Conservation (phyloP, 2,113 vertebrate genomes). For the Pampusana beccarii region DNA sequence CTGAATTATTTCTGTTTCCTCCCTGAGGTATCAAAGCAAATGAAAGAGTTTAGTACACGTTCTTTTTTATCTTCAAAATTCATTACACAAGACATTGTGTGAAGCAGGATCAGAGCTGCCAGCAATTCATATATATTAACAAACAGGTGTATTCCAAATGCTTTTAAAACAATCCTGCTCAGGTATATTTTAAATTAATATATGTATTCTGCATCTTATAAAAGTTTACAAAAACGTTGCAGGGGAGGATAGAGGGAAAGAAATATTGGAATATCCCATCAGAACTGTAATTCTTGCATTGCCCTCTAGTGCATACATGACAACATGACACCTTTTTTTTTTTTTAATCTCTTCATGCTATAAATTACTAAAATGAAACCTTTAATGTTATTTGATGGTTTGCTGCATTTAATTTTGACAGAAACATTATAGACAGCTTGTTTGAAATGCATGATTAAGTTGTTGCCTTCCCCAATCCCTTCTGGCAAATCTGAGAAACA, state of each 20-base stretch:
- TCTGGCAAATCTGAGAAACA: neutral
- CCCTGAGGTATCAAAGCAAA: conserved; percentile 20
- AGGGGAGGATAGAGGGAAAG: neutral
- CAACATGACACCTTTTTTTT: neutral
- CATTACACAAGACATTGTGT: neutral
- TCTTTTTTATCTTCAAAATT: conserved; percentile 38
- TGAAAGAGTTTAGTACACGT: conserved; percentile 14
- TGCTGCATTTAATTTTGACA: conserved; percentile 27
- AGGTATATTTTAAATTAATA: conserved; percentile 65
- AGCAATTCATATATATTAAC: conserved; percentile 57
- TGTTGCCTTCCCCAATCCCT: neutral
- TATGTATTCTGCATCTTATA: conserved; percentile 19
- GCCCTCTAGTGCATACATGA: conserved; percentile 74
- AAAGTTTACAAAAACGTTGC: conserved; percentile 3
- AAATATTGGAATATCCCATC: neutral
- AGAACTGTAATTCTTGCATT: conserved; percentile 72
- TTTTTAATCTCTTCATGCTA: neutral
- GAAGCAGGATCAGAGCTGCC: conserved; percentile 29
- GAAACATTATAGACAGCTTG: neutral
- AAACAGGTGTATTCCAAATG: conserved; percentile 52
- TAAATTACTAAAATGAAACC: conserved; percentile 3
- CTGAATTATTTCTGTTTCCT: conserved; percentile 30
- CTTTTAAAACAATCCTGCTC: conserved; percentile 58
- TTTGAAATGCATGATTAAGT: neutral
- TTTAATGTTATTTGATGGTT: conserved; percentile 41